A percentile compares a stretch with the other conserved stretches of the same genome.
These are phyloP conservation scores for Lypha dubia DNA, from an alignment of 2,888 invertebrate genomes.

Conservation along the genomic window DNA sequence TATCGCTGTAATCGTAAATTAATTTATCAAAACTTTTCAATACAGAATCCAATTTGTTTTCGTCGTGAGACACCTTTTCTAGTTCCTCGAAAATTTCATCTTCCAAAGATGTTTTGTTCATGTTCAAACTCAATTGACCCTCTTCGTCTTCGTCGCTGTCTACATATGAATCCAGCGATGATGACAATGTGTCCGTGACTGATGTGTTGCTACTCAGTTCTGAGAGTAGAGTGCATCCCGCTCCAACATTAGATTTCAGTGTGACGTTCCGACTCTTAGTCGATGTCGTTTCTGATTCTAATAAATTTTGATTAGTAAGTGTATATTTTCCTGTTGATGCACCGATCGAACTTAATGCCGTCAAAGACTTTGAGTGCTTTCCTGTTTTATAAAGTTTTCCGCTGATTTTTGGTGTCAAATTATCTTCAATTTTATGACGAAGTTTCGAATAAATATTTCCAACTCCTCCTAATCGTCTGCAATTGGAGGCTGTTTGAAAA, in stretches of 20 bases:
- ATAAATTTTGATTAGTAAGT: conserved; percentile 30
- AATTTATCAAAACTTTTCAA: conserved; percentile 85
- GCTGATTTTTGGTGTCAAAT: conserved; percentile 80
- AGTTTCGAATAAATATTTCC: conserved; percentile 81
- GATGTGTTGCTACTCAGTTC: conserved; percentile 27
- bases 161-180: conserved; percentile 26
- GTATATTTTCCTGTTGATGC: conserved; percentile 71
- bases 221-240: conserved; percentile 20
- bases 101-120: conserved; percentile 81
- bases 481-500: conserved; percentile 44
- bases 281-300: neutral
- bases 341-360: conserved; percentile 76
- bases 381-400: conserved; percentile 80
- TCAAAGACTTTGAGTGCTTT: conserved; percentile 80
- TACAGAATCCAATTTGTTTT: conserved; percentile 84
- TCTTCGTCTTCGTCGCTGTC: conserved; percentile 82
- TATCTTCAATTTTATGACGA: conserved; percentile 83
- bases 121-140: conserved; percentile 78
- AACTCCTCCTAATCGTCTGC: conserved; percentile 75
- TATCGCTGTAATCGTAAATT: conserved; percentile 82
- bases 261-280: conserved; percentile 2
- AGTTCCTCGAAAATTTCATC: conserved; percentile 83
- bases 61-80: conserved; percentile 83
- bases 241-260: neutral
- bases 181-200: conserved; percentile 23